Percentiles rank a stretch among this genome's conserved stretches.
Conservation (phyloP, 1,140 invertebrate species). For the Saccostrea echinata region DNA sequence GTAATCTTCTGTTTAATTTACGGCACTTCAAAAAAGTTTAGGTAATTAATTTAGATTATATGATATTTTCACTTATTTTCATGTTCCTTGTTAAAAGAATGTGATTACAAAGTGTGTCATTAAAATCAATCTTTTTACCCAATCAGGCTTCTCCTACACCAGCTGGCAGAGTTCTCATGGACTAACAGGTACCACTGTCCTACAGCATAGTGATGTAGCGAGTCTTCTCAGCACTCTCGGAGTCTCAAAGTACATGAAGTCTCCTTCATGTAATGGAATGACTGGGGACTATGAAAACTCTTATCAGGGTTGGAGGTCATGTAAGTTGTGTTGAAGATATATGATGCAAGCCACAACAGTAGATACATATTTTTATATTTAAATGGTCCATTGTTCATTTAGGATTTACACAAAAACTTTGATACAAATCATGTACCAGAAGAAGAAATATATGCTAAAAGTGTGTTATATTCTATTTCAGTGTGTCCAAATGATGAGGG, state of each 20-base stretch:
- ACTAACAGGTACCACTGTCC: neutral
- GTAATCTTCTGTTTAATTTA: no score
- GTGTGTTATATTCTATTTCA: conserved; percentile 34
- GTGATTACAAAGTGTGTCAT: no score
- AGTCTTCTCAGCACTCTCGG: neutral
- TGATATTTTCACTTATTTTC: no score
- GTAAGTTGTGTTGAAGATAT: neutral
- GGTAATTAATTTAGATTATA: no score
- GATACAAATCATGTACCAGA: no score
- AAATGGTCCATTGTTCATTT: no score
- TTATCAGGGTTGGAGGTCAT: conserved; percentile 31
- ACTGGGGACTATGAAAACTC: conserved; percentile 1
- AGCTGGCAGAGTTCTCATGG: neutral
- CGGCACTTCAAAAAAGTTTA: no score
- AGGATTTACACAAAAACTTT: no score
- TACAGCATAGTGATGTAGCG: neutral
- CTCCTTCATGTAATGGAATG: neutral
- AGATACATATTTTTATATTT: no score
- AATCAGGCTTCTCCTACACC: conserved; percentile 17
- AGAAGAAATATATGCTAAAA: no score
- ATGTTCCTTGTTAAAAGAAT: no score
- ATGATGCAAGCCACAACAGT: no score
- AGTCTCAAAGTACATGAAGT: conserved; percentile 10
- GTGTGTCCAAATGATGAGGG: conserved; percentile 39
- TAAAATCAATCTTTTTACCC: neutral